Conservation (phyloP, 2,888 invertebrate genomes). For the Conomelus anceps region DNA sequence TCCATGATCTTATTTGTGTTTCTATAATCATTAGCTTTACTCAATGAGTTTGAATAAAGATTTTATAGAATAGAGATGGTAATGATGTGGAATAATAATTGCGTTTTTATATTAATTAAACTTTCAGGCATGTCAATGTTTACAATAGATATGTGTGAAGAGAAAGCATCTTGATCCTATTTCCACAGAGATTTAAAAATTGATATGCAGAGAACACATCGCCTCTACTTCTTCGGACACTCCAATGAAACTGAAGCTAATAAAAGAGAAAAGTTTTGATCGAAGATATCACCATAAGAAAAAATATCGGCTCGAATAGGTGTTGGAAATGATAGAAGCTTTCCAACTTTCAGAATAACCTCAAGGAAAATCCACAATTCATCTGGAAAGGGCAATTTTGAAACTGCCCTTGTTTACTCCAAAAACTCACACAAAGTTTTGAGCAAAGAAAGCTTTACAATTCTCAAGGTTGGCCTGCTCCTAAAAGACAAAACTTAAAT, state of each 20-base stretch:
- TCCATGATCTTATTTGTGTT: too few relatives aligned
- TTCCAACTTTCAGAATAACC: not conserved
- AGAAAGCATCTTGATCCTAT: too few relatives aligned
- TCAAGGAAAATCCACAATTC: not conserved
- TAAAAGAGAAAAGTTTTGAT: not conserved
- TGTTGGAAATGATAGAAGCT: not conserved
- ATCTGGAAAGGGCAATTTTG: not conserved
- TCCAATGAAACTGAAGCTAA: too few relatives aligned
- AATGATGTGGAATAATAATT: too few relatives aligned
- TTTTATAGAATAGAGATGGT: too few relatives aligned
- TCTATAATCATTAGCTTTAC: too few relatives aligned
- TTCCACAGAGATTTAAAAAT: too few relatives aligned
- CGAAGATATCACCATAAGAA: not conserved
- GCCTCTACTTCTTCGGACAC: not conserved
- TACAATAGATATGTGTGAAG: too few relatives aligned
- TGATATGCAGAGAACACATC: too few relatives aligned
- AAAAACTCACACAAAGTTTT: not conserved
- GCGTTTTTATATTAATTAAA: too few relatives aligned
- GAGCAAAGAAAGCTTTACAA: not conserved
- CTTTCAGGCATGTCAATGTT: too few relatives aligned
- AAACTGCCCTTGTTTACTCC: not conserved
- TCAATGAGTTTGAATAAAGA: too few relatives aligned
- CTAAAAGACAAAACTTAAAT: not conserved
- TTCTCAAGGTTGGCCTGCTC: not conserved
- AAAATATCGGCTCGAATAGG: not conserved